These are phyloP conservation scores for Invenusta paracnida DNA, from an alignment of 2,888 invertebrate genomes.

Conservation along the genomic window DNA sequence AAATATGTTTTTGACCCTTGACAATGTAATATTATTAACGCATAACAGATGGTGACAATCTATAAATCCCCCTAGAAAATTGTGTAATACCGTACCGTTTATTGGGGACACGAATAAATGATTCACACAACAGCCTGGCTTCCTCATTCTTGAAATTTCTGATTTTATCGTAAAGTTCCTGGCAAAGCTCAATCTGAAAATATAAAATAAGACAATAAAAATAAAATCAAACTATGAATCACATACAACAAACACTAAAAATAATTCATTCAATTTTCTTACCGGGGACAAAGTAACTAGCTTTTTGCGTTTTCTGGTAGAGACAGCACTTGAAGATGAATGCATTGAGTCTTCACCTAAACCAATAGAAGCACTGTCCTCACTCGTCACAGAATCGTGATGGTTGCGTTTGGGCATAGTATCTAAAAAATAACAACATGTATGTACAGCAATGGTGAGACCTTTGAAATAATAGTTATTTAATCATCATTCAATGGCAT, in stretches of 20 bases:
- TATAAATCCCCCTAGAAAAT: too few relatives aligned
- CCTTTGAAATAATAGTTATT: too few relatives aligned
- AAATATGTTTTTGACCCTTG: too few relatives aligned
- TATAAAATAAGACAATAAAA: neutral
- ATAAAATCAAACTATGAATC: neutral
- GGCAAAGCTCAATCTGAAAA: slow-evolving; percentile 58
- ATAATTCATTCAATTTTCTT: too few relatives aligned
- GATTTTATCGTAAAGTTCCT: slow-evolving; percentile 85
- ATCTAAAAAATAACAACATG: too few relatives aligned
- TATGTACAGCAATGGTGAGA: too few relatives aligned
- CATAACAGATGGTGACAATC: too few relatives aligned
- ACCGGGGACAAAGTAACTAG: neutral
- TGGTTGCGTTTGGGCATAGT: neutral
- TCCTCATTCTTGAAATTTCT: slow-evolving; percentile 85
- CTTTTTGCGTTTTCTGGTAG: slow-evolving; percentile 24
- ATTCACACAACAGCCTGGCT: slow-evolving; percentile 81
- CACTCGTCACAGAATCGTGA: neutral
- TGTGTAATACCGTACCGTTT: too few relatives aligned
- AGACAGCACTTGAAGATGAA: slow-evolving; percentile 11
- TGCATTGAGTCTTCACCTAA: slow-evolving; percentile 31
- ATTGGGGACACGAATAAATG: slow-evolving; percentile 88
- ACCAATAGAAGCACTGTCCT: slow-evolving; percentile 32
- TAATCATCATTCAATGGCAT: too few relatives aligned
- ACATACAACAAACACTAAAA: too few relatives aligned
- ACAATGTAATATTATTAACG: too few relatives aligned